phyloP scores from a whole-genome alignment of 1,140 invertebrate genomes.

The Dolichoris vasculosae region DNA sequence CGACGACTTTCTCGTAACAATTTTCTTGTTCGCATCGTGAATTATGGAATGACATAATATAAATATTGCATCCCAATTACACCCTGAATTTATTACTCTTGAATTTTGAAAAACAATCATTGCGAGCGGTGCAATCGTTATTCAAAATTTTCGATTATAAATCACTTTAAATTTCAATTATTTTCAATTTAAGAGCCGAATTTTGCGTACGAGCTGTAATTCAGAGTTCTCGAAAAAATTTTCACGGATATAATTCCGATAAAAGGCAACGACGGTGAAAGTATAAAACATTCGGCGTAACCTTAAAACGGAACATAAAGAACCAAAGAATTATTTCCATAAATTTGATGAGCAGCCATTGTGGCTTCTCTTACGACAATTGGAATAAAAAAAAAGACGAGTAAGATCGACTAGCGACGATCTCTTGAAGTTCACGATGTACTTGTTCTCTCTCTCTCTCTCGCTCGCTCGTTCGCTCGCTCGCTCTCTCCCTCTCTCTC shows the following conservation, averaged over 20 bases:
- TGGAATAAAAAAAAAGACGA: slow-evolving; percentile 6
- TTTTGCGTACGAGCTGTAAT: background rate
- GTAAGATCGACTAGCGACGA: background rate
- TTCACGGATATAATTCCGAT: background rate
- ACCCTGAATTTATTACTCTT: too few species aligned
- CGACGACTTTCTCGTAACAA: too few species aligned
- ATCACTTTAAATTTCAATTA: background rate
- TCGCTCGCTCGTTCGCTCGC: too few species aligned
- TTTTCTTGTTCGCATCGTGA: too few species aligned
- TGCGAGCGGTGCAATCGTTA: background rate
- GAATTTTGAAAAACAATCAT: background rate
- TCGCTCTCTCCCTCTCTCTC: background rate
- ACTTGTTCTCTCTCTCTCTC: background rate
- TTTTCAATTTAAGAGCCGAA: background rate
- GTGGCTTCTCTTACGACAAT: background rate
- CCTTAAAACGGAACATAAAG: background rate
- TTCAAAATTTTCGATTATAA: background rate
- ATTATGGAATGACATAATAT: too few species aligned
- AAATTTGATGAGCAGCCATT: background rate
- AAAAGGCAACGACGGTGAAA: background rate
- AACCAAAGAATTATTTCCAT: background rate
- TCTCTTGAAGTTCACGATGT: background rate
- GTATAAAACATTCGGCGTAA: background rate
- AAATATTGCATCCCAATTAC: too few species aligned
- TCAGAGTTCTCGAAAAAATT: background rate